Evolutionary conservation across 2,797 vertebrate species (phyloP), one percentile per base, ranked within the genome.

Genomic region (Gadopsis marmoratus): DNA sequence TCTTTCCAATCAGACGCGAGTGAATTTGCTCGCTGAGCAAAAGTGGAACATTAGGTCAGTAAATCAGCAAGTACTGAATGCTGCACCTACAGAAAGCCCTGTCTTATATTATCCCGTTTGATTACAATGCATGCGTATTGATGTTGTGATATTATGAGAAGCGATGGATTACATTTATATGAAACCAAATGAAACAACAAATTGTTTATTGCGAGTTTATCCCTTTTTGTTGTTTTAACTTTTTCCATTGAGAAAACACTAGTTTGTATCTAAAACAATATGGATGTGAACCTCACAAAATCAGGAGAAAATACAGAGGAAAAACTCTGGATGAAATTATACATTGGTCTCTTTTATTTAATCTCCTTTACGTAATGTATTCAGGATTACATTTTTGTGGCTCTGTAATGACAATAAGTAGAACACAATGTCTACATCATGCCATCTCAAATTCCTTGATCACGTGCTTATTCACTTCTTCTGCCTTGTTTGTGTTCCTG

Each of bases 1-100:
- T 88, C 77, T 82, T 90, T 90, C 86, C 81, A 3, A 77, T 76
- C 50, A 62, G 77, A 85, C 77, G 48, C 37, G 4, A 77, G 67
- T 60, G 64, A 84, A 79, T 89, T 66, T 80, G 77, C 82, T 63
- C 78, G 70, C 71, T 12, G 78, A 72, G 69, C 45, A 79, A 41
- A 76, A 71, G 47, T 74, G 72, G 76, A 88, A 81, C 70, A 51
- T 53, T 11, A 75, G 85, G 73, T 68, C 54, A 84, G 60, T 65
- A 66, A 85, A 63, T 84, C 66, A 77, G 65, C 43, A 66, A 76
- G 61, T 65, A 62, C 48, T 64, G 21, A 10, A 35, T 3, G 6
- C 43, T 50, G 29, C 23, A 60, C 50, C 68, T 66, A 71, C 51
- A 74, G 26, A 21, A 7, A n/a, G 4, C 5, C 13, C 9, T 8